Conservation (phyloP, 1,140 invertebrate species). For the Leptinotarsa texana region DNA sequence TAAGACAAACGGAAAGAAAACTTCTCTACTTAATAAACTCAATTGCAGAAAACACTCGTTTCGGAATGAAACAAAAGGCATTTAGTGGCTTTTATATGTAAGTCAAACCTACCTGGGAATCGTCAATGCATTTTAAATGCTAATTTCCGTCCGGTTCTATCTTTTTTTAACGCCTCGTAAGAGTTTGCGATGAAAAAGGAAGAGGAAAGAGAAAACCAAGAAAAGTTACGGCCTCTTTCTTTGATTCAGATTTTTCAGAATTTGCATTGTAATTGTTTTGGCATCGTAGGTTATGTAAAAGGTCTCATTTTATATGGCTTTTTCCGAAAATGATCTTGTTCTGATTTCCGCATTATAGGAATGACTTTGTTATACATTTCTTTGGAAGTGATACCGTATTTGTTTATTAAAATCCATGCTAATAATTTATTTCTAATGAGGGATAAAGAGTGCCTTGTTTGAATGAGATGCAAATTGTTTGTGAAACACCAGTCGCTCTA, state of each 20-base stretch:
- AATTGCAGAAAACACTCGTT: neutral
- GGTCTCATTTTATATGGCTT: conserved; percentile 15
- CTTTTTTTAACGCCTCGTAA: conserved; percentile 2
- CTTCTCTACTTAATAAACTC: conserved; percentile 4
- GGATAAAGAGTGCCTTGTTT: too few species aligned
- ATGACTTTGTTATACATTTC: too few species aligned
- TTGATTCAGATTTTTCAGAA: conserved; percentile 24
- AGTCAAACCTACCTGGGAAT: conserved; percentile 21
- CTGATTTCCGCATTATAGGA: too few species aligned
- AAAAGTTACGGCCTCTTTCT: neutral
- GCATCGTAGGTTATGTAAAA: conserved; percentile 18
- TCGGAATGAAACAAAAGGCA: conserved; percentile 10
- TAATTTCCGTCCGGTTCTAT: neutral
- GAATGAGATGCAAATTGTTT: too few species aligned
- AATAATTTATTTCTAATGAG: too few species aligned
- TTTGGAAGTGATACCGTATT: too few species aligned
- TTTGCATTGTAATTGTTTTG: conserved; percentile 25
- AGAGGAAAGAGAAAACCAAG: neutral
- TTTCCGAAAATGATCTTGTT: too few species aligned
- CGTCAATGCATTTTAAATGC: conserved; percentile 21
- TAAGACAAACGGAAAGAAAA: neutral
- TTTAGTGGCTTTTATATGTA: conserved; percentile 11
- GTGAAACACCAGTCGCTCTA: too few species aligned
- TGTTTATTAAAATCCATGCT: too few species aligned
- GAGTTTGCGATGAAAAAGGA: neutral